These are phyloP conservation scores for Chaetops frenatus DNA, from an alignment of 2,113 vertebrate genomes.

Conservation along the genomic window DNA sequence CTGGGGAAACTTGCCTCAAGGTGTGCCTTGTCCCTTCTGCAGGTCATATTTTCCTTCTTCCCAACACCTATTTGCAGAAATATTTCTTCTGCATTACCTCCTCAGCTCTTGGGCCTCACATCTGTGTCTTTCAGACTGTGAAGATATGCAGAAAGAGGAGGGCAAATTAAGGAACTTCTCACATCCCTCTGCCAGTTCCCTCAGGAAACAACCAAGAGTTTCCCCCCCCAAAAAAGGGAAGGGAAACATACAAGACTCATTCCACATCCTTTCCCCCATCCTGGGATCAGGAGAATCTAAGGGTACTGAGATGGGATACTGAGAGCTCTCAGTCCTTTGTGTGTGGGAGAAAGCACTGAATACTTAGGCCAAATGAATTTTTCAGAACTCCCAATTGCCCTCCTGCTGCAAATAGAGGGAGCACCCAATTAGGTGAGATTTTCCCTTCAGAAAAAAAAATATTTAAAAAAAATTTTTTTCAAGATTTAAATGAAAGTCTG, in stretches of 20 bases:
- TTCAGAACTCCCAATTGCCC: background rate
- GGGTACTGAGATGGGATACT: background rate
- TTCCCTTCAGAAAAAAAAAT: too few species aligned
- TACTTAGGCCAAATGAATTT: background rate
- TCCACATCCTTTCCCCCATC: background rate
- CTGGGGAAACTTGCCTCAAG: background rate
- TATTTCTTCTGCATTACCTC: background rate
- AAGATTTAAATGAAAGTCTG: background rate
- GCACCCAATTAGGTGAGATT: slow-evolving; percentile 13
- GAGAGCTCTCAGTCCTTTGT: background rate
- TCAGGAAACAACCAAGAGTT: background rate
- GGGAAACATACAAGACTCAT: background rate
- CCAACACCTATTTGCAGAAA: background rate
- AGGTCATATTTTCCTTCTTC: background rate
- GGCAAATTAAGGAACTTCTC: background rate
- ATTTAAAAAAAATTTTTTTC: background rate
- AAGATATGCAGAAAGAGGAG: rapidly evolving
- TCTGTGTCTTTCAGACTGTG: background rate
- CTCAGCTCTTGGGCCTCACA: background rate
- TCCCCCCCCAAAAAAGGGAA: background rate
- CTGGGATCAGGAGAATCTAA: background rate
- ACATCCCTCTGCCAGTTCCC: background rate
- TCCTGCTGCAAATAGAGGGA: background rate
- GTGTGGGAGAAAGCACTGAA: background rate
- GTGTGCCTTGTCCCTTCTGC: background rate